Evolutionary conservation across 2,797 vertebrate genomes (phyloP).

Genomic region (Petrocephalus sullivani): DNA sequence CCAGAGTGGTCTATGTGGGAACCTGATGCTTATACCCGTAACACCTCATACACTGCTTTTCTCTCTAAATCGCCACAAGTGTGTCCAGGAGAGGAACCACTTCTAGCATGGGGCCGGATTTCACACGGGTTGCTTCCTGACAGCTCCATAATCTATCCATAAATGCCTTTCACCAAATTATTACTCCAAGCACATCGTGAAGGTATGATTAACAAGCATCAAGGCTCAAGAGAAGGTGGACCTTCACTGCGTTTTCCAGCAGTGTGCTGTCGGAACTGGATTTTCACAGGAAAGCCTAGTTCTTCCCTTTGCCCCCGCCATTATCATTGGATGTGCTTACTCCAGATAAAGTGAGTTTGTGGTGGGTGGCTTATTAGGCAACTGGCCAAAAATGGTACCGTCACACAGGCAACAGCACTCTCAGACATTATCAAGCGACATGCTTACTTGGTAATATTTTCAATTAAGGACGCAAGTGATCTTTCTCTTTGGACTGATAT

Average conservation of each 20-base stretch:
- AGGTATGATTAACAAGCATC: not conserved
- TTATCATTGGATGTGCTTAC: not conserved
- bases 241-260: not conserved
- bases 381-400: not conserved
- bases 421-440: not conserved
- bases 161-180: not conserved
- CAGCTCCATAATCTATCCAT: not conserved
- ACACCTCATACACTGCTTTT: not conserved
- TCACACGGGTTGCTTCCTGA: not conserved
- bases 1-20: slow-evolving; percentile 53
- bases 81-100: slow-evolving; percentile 45
- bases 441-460: not conserved
- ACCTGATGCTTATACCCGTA: slow-evolving; percentile 40
- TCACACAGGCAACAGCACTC: not conserved
- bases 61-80: not conserved
- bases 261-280: not conserved
- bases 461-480: not conserved
- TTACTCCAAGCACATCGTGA: not conserved
- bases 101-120: not conserved
- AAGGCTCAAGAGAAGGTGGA: not conserved
- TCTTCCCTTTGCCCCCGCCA: not conserved
- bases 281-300: not conserved
- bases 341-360: too few species aligned
- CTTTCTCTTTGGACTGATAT: not conserved
- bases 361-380: not conserved